Conservation (phyloP, 35 echinoderm and acorn worm genomes). For the Ophiothrix spiculata region DNA sequence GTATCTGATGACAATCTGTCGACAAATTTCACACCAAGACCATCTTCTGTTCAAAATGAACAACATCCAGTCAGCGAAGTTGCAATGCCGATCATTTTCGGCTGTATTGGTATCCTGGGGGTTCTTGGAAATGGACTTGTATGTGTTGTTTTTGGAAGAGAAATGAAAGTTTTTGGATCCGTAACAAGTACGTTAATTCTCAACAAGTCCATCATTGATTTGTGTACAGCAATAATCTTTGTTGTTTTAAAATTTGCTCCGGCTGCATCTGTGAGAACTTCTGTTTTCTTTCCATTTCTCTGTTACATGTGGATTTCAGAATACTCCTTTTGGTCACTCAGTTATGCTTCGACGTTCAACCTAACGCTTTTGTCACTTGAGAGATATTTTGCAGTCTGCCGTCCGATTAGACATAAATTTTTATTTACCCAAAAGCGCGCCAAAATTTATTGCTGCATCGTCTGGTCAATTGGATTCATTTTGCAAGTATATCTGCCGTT, state of each 20-base stretch:
- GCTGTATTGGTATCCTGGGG: slow-evolving; percentile 63
- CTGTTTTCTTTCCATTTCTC: slow-evolving; percentile 27
- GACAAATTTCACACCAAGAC: no score
- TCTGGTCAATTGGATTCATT: slow-evolving; percentile 56
- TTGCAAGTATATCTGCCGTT: slow-evolving; percentile 77
- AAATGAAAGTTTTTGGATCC: slow-evolving; percentile 60
- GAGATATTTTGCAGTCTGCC: slow-evolving; percentile 72
- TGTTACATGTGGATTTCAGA: slow-evolving; percentile 77
- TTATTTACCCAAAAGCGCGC: slow-evolving; percentile 71
- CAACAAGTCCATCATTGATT: slow-evolving; percentile 85
- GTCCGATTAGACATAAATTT: slow-evolving; percentile 60
- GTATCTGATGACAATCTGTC: no score
- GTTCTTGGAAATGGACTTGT: slow-evolving; percentile 67
- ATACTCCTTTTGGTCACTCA: slow-evolving; percentile 77
- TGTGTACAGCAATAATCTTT: slow-evolving; percentile 61
- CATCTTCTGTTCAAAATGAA: no score
- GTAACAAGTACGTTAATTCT: slow-evolving; percentile 82
- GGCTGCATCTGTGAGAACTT: neutral
- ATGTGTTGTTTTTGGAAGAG: slow-evolving; percentile 59
- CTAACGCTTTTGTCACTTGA: slow-evolving; percentile 69
- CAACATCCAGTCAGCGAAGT: no score
- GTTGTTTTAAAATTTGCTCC: slow-evolving; percentile 51
- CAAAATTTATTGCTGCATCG: slow-evolving; percentile 33
- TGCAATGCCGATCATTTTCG: slow-evolving; percentile 40
- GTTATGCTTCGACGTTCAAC: slow-evolving; percentile 75